Evolutionary conservation across 2,797 vertebrate genomes (phyloP).

Genomic region (Sebastes itinus): DNA sequence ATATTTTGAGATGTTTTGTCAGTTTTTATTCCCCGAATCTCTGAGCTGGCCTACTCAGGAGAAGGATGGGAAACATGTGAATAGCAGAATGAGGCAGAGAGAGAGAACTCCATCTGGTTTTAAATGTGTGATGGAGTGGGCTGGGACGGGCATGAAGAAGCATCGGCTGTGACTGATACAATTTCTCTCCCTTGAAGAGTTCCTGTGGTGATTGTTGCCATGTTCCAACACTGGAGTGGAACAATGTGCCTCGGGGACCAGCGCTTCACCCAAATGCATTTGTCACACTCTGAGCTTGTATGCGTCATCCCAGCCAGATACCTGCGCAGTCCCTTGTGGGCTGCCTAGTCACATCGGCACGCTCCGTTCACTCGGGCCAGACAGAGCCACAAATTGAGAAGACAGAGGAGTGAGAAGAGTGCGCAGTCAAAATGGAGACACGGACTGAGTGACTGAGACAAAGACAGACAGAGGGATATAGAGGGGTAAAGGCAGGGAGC

Average conservation of each 20-base stretch:
- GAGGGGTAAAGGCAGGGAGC: constrained; percentile 34
- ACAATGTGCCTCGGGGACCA: constrained; percentile 68
- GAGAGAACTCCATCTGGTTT: constrained; percentile 58
- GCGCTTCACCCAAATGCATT: constrained; percentile 83
- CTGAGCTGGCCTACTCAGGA: constrained; percentile 11
- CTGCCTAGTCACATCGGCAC: constrained; percentile 70
- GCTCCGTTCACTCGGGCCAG: constrained; percentile 57
- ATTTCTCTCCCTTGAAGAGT: constrained; percentile 74
- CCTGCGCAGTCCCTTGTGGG: constrained; percentile 77
- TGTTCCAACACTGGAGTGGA: constrained; percentile 71
- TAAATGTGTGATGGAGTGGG: constrained; percentile 70
- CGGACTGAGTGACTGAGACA: constrained; percentile 48
- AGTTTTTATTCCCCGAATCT: constrained; percentile 41
- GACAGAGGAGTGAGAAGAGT: constrained; percentile 57
- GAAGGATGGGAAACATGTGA: constrained; percentile 37
- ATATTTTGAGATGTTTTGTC: constrained; percentile 41
- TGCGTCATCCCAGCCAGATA: constrained; percentile 75
- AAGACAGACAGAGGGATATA: constrained; percentile 64
- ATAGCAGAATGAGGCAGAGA: constrained; percentile 14
- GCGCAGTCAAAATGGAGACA: constrained; percentile 12
- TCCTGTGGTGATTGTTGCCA: constrained; percentile 73
- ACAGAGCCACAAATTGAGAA: constrained; percentile 81
- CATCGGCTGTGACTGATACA: constrained; percentile 73
- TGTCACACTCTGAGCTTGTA: constrained; percentile 81
- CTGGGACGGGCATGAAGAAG: constrained; percentile 63